Evolutionary conservation across 2,888 invertebrate genomes (phyloP), one percentile per base, ranked within the genome.

Genomic region (Colostygia pectinataria): DNA sequence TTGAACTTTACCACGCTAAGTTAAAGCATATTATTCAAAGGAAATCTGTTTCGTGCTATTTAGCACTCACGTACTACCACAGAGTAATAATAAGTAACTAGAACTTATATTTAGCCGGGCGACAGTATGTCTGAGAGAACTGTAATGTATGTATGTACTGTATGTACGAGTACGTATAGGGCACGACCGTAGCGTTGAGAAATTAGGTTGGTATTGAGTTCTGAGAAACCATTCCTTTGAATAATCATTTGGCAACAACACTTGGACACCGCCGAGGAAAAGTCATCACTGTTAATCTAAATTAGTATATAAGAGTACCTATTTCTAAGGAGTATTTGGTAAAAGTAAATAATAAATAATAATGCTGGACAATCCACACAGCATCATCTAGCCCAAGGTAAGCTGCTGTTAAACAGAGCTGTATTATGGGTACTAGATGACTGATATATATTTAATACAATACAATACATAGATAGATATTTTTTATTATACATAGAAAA

Each of bases 101-200:
- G 36, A 55, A 43, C 52, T 53, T 70, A 71, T 68, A 66, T 68
- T 67, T 71, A 70, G 65, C 59, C 39, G 44, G 71, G 71, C 71
- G 71, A 71, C 71, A 57, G 52, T 55, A 53, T 65, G 71, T 71
- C 71, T 71, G 62, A 37, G 42, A 46, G 53, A 49, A 39, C 44
- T 46, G 39, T 47, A 44, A 53, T 46, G 25, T 32, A 38, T n/a
- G 13, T 32, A 24, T n/a, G 13, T 36, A 20, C 20, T 20, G 12
- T 8, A 20, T 33, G 6, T 7, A 12, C 6, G 8, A 15, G n/a
- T 4, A 38, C 13, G 31, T 49, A 28, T 41, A 39, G 23, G 23
- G 36, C 38, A 52, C 25, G 6, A 10, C 20, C 36, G 45, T 45
- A 25, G 39, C 18, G 33, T 14, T 18, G 12, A 27, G 13, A 7